A percentile compares a stretch with the other conserved stretches of the same genome.
Evolutionary conservation across 1,140 invertebrate genomes (phyloP).

Genomic region (Drosophila sp.): DNA sequence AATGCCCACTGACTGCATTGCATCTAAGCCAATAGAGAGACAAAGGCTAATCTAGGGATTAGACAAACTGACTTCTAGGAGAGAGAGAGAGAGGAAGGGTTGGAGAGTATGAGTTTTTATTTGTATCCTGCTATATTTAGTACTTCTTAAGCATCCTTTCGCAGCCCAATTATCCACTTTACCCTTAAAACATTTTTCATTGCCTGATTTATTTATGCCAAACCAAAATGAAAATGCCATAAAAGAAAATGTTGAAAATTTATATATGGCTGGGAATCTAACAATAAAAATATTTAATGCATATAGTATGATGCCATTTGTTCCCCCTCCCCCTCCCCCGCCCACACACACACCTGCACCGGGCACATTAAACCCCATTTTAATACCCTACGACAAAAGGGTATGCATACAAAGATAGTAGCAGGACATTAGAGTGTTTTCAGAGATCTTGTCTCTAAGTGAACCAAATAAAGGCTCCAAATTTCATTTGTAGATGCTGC

Average conservation of each 20-base stretch:
- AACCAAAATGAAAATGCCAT: conserved; percentile 50
- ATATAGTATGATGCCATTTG: conserved; percentile 42
- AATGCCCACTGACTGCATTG: conserved; percentile 7
- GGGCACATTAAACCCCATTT: conserved; percentile 55
- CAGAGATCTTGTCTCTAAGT: too few relatives aligned
- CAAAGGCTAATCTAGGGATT: conserved; percentile 7
- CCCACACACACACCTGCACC: not conserved
- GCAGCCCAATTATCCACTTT: conserved; percentile 7
- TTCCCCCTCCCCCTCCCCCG: conserved; percentile 1
- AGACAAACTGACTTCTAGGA: not conserved
- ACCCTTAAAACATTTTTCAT: conserved; percentile 22
- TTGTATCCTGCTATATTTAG: conserved; percentile 30
- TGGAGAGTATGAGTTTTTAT: not conserved
- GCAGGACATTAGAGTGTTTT: too few relatives aligned
- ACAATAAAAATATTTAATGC: conserved; percentile 80
- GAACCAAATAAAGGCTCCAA: too few relatives aligned
- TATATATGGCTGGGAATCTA: conserved; percentile 43
- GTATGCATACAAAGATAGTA: not conserved
- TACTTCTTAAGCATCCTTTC: conserved; percentile 22
- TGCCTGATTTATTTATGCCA: conserved; percentile 64
- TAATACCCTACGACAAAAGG: not conserved
- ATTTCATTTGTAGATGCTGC: too few relatives aligned
- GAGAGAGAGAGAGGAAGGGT: not conserved
- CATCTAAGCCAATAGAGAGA: conserved; percentile 6
- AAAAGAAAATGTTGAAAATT: conserved; percentile 54